Percentiles rank a stretch among this genome's conserved stretches.
Evolutionary conservation across 1,140 invertebrate genomes (phyloP).

Genomic region (Drosophila nigromelanica): DNA sequence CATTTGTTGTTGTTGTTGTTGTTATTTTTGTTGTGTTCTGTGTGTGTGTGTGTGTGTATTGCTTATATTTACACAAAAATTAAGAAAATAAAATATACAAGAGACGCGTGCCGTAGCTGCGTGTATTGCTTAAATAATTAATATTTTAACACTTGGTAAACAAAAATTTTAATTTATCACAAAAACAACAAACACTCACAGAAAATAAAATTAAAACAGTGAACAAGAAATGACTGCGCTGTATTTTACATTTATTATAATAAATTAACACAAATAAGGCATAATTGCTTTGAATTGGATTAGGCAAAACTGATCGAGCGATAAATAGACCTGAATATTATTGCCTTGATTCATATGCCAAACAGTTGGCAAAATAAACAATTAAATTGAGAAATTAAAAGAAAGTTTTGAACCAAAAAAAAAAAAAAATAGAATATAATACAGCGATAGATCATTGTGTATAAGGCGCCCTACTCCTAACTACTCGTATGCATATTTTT

Average conservation of each 20-base stretch:
- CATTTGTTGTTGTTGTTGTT: neutral
- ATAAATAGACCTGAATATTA: constrained; percentile 11
- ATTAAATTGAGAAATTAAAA: constrained; percentile 10
- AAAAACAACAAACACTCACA: constrained; percentile 23
- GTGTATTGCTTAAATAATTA: constrained; percentile 83
- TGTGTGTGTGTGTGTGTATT: constrained; percentile 7
- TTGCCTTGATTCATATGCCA: constrained; percentile 61
- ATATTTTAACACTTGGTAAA: constrained; percentile 74
- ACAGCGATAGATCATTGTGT: constrained; percentile 1
- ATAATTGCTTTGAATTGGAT: constrained; percentile 76
- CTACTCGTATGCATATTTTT: constrained; percentile 64
- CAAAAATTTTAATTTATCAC: constrained; percentile 65
- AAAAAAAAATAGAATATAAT: neutral
- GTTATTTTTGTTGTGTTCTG: constrained; percentile 5
- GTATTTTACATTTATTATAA: constrained; percentile 81
- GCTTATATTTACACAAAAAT: constrained; percentile 54
- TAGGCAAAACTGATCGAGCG: constrained; percentile 46
- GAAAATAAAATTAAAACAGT: constrained; percentile 10
- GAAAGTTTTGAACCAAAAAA: neutral
- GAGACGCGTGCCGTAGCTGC: constrained; percentile 75
- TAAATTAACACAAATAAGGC: constrained; percentile 75
- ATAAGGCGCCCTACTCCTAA: constrained; percentile 25
- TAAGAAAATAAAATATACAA: constrained; percentile 78
- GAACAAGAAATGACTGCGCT: constrained; percentile 54
- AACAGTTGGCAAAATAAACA: constrained; percentile 3